Base-by-base conservation (phyloP, 2,888 invertebrate species). In the Hemaris fuciformis region DNA sequence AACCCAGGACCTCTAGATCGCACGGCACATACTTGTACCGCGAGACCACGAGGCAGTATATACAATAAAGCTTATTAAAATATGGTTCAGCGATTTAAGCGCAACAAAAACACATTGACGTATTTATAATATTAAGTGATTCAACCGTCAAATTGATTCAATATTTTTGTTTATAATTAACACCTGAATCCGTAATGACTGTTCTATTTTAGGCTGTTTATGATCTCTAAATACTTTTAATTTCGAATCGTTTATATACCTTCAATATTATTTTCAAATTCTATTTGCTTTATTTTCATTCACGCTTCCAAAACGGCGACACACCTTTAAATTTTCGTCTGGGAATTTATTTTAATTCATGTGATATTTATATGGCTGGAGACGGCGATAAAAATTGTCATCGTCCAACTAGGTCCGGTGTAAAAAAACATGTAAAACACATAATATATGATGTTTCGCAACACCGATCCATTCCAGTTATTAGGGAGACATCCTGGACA, bases 401-500 rank as follows among this genome's bases (percentile, higher is more conserved):
- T 10, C 53, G 27, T 27, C 15, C 4, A 53, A 53, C 27, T 53
- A 53, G 53, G 31, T 31, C 53, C 53, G 53, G 31, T 53, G 53
- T 53, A 53, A 76, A 77, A 78, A 73, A 73, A 72, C 68, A 65
- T 71, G 66, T 71, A 66, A 65, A 71, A 27, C 43, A 7, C 18
- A 27, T 43, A 27, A 59, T 59, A 59, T 59, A 59, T 18, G 58
- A 43, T 31, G 53, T 59, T 59, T 59, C 43, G 58, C 58, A 59
- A 43, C 43, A 31, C 41, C 15, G 42, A 43, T 23, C 41, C 27
- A 42, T 70, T 57, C 73, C 57, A 64, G 66, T 68, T 65, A 58
- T 65, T 67, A 56, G 62, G 62, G 67, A 41, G 43, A 15, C 77
- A 77, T 76, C 74, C 76, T 77, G 79, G 77, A 83, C 78, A 81